Evolutionary conservation across 2,888 invertebrate species (phyloP), one percentile per base, ranked within the genome.

Genomic region (Ischnus inquisitorius): DNA sequence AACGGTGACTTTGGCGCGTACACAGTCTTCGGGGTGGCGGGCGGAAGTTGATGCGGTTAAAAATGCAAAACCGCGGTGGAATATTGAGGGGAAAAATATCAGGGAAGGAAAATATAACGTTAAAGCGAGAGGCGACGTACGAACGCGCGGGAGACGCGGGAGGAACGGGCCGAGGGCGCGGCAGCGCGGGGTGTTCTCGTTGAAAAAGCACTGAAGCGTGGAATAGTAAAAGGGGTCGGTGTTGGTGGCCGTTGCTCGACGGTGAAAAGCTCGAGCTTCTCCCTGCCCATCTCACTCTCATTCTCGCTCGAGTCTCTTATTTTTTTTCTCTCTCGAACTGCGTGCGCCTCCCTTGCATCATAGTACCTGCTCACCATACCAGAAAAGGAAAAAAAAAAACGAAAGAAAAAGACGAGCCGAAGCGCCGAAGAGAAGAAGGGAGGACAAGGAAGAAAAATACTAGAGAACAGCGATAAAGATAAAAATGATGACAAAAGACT

Each of bases 171-270:
- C 28, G 72, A 19, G 19, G 10, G 28, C 46, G 57, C 51, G 71
- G 28, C 65, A 67, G 72, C 69, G 71, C 71, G 65, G 76, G 65
- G 79, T 51, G 69, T 8, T 57, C 71, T 67, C 48, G 71, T 83
- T 76, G 79, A 60, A 65, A 72, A 71, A 79, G 75, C 83, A 76
- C 65, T 54, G 71, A 43, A 79, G 65, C 76, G 83, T 76, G 76
- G 78, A 74, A 78, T 65, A 71, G 71, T 79, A 83, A 65, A 79
- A 76, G 76, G 71, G 79, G 75, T 71, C 14, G 71, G 54, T 57
- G 69, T 79, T 71, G 60, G 60, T 22, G 68, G 57, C 65, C 41
- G 79, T 71, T 82, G 72, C 46, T 57, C 71, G 71, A 57, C 57
- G 51, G 48, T 83, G 75, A 79, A 79, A 71, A 72, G 65, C 71